Evolutionary conservation across 2,113 vertebrate genomes (phyloP).

Genomic region (Pteronura brasiliensis): DNA sequence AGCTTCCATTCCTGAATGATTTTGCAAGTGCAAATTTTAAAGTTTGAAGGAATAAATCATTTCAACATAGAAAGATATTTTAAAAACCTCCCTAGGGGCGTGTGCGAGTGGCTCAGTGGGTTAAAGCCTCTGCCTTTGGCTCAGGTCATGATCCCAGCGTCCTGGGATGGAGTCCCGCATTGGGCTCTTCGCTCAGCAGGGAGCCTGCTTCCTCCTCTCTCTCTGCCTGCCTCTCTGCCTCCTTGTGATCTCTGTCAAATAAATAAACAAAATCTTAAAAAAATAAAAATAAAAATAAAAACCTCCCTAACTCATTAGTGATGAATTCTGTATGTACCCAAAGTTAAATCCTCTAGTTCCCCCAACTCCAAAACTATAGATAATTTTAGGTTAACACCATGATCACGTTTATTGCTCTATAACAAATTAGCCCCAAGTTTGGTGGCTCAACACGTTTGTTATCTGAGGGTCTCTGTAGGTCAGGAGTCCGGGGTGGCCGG

Average conservation of each 20-base stretch:
- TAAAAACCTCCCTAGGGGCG: not conserved
- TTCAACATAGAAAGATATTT: not conserved
- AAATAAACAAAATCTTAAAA: too few relatives aligned
- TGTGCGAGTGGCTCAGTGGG: too few relatives aligned
- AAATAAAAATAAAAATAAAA: not conserved
- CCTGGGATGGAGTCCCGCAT: too few relatives aligned
- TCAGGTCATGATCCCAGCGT: too few relatives aligned
- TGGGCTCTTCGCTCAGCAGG: too few relatives aligned
- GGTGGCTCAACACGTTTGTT: not conserved
- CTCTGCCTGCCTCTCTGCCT: too few relatives aligned
- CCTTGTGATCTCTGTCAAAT: too few relatives aligned
- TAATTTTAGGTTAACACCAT: not conserved
- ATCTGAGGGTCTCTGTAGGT: not conserved
- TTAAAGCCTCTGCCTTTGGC: too few relatives aligned
- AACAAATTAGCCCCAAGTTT: not conserved
- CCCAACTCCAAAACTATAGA: not conserved
- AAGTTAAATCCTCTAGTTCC: not conserved
- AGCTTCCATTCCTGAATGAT: not conserved
- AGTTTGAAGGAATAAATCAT: not conserved
- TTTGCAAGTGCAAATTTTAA: not conserved
- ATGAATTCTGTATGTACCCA: not conserved
- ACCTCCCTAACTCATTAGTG: not conserved
- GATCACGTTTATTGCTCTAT: not conserved
- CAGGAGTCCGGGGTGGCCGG: not conserved
- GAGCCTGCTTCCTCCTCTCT: too few relatives aligned